Conservation (phyloP, 2,888 invertebrate genomes). For the Lasioglossum oenotherae region DNA sequence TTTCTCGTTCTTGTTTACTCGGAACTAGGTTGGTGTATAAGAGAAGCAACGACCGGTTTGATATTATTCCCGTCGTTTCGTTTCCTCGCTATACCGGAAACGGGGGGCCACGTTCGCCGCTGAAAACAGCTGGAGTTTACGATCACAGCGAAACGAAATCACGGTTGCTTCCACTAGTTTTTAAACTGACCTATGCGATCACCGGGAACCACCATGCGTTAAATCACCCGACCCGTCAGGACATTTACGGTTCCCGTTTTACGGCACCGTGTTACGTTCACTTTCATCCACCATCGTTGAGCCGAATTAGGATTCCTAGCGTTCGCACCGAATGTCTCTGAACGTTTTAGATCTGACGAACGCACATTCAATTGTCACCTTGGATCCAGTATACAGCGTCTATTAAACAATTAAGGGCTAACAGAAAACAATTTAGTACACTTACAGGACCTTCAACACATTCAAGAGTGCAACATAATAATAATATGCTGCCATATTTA, state of each 20-base stretch:
- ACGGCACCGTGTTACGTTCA: slow-evolving; percentile 38
- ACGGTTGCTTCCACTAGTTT: slow-evolving; percentile 34
- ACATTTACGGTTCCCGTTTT: slow-evolving; percentile 51
- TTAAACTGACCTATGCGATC: slow-evolving; percentile 21
- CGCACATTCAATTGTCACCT: not conserved
- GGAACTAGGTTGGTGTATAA: not conserved
- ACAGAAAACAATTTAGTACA: too few relatives aligned
- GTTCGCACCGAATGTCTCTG: not conserved
- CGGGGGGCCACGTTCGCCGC: not conserved
- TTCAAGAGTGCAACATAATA: too few relatives aligned
- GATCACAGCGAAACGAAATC: slow-evolving; percentile 18
- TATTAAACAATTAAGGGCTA: too few relatives aligned
- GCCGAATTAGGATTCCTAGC: slow-evolving; percentile 11
- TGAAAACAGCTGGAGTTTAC: slow-evolving; percentile 23
- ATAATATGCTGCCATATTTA: too few relatives aligned
- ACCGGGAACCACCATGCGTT: slow-evolving; percentile 15
- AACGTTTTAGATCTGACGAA: not conserved
- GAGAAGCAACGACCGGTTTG: not conserved
- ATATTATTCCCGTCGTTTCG: slow-evolving; percentile 5
- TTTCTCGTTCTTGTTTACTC: not conserved
- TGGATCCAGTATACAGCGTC: not conserved
- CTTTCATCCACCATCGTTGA: slow-evolving; percentile 32
- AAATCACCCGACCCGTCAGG: slow-evolving; percentile 41
- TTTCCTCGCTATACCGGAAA: slow-evolving; percentile 2
- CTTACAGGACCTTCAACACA: too few relatives aligned